These are phyloP conservation scores for Sternotherus odoratus DNA, from an alignment of 2,797 vertebrate species.

Conservation along the genomic window DNA sequence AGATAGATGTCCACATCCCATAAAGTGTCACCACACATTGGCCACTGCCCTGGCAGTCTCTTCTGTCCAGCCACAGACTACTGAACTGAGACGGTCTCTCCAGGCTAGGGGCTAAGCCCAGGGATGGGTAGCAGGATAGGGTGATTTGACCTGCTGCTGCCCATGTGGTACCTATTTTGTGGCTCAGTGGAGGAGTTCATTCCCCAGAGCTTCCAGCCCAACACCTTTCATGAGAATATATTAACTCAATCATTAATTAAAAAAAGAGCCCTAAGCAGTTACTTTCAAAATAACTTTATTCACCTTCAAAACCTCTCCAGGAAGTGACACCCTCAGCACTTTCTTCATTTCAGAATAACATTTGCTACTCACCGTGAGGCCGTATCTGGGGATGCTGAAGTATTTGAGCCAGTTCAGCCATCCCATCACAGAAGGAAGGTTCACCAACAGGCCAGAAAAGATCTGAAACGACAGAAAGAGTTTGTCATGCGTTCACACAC, in stretches of 20 bases:
- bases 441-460: conserved; percentile 77
- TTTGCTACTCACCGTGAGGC: conserved; percentile 72
- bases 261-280: background rate
- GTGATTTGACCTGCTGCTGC: background rate
- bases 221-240: background rate
- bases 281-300: conserved; percentile 8
- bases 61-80: background rate
- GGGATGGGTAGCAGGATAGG: background rate
- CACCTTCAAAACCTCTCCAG: background rate
- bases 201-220: background rate
- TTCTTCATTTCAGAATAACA: background rate
- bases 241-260: background rate
- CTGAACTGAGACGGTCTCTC: background rate
- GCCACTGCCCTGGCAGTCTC: background rate
- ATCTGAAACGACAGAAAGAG: conserved; percentile 59
- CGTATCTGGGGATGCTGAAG: conserved; percentile 75
- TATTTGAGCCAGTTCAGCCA: conserved; percentile 79
- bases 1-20: too few relatives aligned
- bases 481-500: background rate
- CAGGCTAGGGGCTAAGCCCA: background rate
- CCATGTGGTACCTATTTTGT: background rate
- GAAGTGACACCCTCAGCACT: background rate
- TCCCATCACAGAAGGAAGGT: conserved; percentile 72
- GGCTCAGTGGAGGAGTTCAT: background rate
- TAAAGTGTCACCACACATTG: background rate